These are phyloP conservation scores for Cataglyphis livida DNA, from an alignment of 2,888 invertebrate genomes.

Conservation along the genomic window DNA sequence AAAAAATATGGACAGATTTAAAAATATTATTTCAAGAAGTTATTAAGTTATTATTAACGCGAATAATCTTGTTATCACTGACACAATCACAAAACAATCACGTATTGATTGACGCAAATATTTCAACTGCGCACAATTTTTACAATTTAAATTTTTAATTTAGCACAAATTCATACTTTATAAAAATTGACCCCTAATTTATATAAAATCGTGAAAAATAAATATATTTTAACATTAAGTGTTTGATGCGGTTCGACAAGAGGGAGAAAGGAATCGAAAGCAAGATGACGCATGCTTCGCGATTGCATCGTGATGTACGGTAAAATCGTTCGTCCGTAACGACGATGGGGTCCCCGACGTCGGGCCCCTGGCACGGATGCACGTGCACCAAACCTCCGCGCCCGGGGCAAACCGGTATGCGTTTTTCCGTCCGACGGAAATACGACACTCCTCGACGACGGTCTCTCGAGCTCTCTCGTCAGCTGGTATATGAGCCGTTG, in stretches of 20 bases:
- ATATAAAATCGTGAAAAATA: neutral
- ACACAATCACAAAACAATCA: neutral
- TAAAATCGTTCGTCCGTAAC: conserved; percentile 43
- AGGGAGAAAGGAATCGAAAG: conserved; percentile 7
- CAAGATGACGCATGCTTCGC: neutral
- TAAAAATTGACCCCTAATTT: neutral
- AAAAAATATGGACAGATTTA: neutral
- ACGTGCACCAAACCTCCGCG: conserved; percentile 58
- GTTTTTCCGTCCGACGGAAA: conserved; percentile 68
- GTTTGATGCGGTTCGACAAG: neutral
- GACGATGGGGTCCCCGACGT: neutral
- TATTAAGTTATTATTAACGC: neutral
- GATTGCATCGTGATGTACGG: conserved; percentile 2
- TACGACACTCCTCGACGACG: conserved; percentile 58
- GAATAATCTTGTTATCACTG: neutral
- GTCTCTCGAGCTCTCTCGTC: conserved; percentile 55
- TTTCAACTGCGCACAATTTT: neutral
- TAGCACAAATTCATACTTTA: neutral
- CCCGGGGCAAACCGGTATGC: conserved; percentile 59
- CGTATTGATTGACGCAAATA: neutral
- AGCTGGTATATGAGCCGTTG: conserved; percentile 50
- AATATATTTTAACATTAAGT: neutral
- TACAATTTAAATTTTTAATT: neutral
- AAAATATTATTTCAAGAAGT: neutral
- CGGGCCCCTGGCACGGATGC: conserved; percentile 27